Percentiles rank a stretch among this genome's conserved stretches.
Conservation (phyloP, 1,140 invertebrate species). For the Drosophila punjabiensis region DNA sequence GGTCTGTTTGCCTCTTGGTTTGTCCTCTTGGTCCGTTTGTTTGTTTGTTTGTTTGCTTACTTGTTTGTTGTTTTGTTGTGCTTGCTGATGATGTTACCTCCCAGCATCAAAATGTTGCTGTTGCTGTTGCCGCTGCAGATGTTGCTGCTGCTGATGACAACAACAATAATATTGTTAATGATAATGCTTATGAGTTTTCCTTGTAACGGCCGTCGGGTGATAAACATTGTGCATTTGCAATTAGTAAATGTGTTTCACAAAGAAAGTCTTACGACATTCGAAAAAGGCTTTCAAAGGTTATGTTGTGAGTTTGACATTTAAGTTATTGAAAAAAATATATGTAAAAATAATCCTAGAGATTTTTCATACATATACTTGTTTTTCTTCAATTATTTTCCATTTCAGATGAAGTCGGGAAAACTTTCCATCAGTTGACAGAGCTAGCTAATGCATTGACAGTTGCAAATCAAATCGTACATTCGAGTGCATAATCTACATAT, state of each 20-base stretch:
- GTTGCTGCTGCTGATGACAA: conserved; percentile 64
- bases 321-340: not conserved
- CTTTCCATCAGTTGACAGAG: conserved; percentile 68
- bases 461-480: conserved; percentile 76
- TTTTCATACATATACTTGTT: not conserved
- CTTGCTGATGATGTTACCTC: conserved; percentile 64
- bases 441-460: conserved; percentile 65
- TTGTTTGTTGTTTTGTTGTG: conserved; percentile 58
- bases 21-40: conserved; percentile 6
- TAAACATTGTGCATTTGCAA: conserved; percentile 76
- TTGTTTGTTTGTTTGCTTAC: conserved; percentile 16
- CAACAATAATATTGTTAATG: conserved; percentile 84
- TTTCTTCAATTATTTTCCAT: not conserved
- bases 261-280: conserved; percentile 3
- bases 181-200: conserved; percentile 83
- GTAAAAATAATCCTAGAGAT: not conserved
- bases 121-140: conserved; percentile 51
- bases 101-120: conserved; percentile 41
- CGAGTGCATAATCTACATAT: conserved; percentile 68
- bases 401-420: conserved; percentile 13
- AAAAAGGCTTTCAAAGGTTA: not conserved
- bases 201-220: conserved; percentile 70
- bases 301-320: not conserved
- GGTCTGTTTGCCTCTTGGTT: conserved; percentile 5
- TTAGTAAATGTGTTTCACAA: conserved; percentile 72